Conservation (phyloP, 2,888 invertebrate species). For the Chorisops tibialis region DNA sequence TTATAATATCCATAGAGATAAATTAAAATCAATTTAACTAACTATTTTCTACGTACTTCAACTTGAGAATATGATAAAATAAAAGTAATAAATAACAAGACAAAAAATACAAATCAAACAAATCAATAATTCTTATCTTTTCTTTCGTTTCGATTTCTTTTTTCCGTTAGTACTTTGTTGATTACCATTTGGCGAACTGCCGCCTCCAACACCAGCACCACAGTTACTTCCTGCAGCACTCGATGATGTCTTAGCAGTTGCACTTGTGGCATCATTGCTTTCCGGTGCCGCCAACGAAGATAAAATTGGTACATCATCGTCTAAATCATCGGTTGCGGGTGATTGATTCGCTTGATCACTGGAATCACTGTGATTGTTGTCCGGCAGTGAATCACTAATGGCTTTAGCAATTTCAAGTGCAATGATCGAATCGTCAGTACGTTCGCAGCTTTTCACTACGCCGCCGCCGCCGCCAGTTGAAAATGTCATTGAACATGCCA, state of each 20-base stretch:
- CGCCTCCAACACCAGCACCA: conserved; percentile 19
- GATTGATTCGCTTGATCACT: conserved; percentile 28
- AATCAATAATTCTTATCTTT: conserved; percentile 54
- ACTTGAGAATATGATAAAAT: conserved; percentile 37
- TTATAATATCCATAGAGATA: too few species aligned
- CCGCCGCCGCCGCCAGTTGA: conserved; percentile 16
- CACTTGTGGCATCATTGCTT: conserved; percentile 36
- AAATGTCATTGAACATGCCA: conserved; percentile 35
- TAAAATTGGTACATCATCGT: background rate
- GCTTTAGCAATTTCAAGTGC: conserved; percentile 28
- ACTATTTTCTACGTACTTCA: background rate
- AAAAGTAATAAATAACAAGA: conserved; percentile 49
- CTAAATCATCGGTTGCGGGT: conserved; percentile 14
- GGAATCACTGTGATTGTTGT: conserved; percentile 36
- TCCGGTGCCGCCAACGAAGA: conserved; percentile 15
- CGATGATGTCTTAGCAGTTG: conserved; percentile 15
- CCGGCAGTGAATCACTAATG: conserved; percentile 30
- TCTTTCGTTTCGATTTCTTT: conserved; percentile 52
- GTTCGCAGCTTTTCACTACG: background rate
- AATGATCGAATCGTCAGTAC: conserved; percentile 25
- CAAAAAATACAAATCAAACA: conserved; percentile 52
- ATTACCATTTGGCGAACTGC: background rate
- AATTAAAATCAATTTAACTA: too few species aligned
- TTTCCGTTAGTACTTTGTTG: conserved; percentile 39
- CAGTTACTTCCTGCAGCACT: background rate